Conservation (phyloP, 2,797 vertebrate species). For the Aratinga solstitialis region DNA sequence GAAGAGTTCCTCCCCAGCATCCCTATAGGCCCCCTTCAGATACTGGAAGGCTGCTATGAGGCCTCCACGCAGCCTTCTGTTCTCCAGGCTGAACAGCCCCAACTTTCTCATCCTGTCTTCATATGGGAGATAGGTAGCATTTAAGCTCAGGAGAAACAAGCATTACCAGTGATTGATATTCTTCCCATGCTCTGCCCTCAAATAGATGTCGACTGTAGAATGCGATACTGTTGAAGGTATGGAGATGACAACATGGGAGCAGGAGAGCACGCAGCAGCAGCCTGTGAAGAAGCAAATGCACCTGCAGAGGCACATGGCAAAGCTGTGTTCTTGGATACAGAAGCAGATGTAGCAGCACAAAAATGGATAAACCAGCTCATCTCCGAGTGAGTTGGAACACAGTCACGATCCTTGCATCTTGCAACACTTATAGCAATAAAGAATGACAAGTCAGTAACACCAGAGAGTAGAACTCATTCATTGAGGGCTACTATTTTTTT, state of each 20-base stretch:
- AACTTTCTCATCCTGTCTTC: too few relatives aligned
- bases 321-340: neutral
- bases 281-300: neutral
- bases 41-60: too few relatives aligned
- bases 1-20: too few relatives aligned
- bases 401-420: neutral
- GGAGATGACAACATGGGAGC: neutral
- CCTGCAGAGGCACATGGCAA: neutral
- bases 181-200: rapidly evolving
- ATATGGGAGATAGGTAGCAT: neutral
- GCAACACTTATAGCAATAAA: neutral
- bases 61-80: too few relatives aligned
- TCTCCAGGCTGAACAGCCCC: too few relatives aligned
- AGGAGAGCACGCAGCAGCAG: neutral
- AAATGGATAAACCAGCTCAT: neutral
- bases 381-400: neutral
- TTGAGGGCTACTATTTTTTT: neutral
- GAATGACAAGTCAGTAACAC: neutral
- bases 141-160: neutral
- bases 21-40: too few relatives aligned
- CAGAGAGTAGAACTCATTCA: neutral
- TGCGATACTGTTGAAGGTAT: neutral
- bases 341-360: neutral
- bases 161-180: neutral
- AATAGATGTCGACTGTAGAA: neutral